These are phyloP conservation scores for Eptesicus fuscus DNA, from an alignment of 2,113 vertebrate genomes.

Conservation along the genomic window DNA sequence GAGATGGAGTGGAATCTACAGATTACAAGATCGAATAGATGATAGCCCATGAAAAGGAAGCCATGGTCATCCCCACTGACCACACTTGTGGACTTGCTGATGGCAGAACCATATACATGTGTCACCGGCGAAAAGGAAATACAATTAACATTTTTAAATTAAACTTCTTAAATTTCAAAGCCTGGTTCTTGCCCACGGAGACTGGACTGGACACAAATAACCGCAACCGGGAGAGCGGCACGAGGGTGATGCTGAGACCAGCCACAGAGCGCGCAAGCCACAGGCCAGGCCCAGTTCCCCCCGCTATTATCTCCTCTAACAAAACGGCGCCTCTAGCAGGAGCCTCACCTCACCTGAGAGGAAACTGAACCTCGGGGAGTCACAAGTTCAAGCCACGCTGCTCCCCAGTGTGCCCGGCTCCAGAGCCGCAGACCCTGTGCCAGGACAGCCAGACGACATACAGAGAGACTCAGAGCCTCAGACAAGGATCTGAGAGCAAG, in stretches of 20 bases:
- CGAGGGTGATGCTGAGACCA: background rate
- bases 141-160: background rate
- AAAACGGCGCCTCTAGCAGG: too few species aligned
- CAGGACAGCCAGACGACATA: accelerated
- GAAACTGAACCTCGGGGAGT: background rate
- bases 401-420: accelerated
- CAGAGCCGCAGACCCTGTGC: accelerated
- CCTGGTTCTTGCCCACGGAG: background rate
- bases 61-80: background rate
- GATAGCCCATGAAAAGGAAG: too few species aligned
- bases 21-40: background rate
- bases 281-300: too few species aligned
- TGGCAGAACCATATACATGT: accelerated
- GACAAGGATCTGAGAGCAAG: background rate
- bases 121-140: too few species aligned
- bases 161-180: background rate
- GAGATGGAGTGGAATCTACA: background rate
- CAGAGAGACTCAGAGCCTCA: background rate
- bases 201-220: background rate
- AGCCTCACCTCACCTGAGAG: background rate
- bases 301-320: background rate
- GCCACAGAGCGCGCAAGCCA: accelerated
- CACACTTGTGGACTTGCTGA: background rate
- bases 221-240: accelerated
- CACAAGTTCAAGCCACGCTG: accelerated